Evolutionary conservation across 2,113 vertebrate species (phyloP), one percentile per base, ranked within the genome.

Genomic region (Cavia aperea): DNA sequence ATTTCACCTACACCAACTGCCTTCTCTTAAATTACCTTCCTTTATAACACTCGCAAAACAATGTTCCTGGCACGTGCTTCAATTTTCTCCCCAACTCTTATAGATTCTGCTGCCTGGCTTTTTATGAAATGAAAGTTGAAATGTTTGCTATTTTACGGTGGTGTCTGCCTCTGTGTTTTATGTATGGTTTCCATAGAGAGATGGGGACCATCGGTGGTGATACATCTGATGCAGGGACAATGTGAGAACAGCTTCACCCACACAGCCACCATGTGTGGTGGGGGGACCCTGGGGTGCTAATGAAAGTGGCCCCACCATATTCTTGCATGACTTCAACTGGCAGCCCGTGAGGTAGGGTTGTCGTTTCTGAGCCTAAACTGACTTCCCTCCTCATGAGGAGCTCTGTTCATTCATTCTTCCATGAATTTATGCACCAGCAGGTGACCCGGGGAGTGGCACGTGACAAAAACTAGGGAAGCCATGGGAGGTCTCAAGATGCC

Each of bases 41-140:
- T 96, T 95, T 92, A 93, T 88, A 94, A 73, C 68, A 83, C 58
- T 54, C 0, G 0, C 58, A 90, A 96, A 96, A 96, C 86, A 96
- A 93, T 81, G 96, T 93, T 94, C 54, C n/a, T 84, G 10, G 66
- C 19, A 81, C 93, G 58, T 81, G 93, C 46, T 95, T 87, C 88
- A 93, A 90, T 97, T 96, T 95, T 94, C 78, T 96, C 81, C 92
- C 94, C 56, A 62, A 94, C 63, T 88, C 93, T 86, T 95, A 90
- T 86, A 72, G 70, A 82, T 94, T 95, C 96, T 75, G 94, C 94
- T 96, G 73, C 56, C 75, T 96, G 93, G 93, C 18, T 95, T 88
- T 56, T 91, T 88, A 93, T 86, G 95, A 93, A 92, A 68, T 84
- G 68, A 90, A 86, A 93, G 75, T 39, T 16, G 51, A 66, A 43